Evolutionary conservation across 2,888 invertebrate species (phyloP).

Genomic region (Blera fallax): DNA sequence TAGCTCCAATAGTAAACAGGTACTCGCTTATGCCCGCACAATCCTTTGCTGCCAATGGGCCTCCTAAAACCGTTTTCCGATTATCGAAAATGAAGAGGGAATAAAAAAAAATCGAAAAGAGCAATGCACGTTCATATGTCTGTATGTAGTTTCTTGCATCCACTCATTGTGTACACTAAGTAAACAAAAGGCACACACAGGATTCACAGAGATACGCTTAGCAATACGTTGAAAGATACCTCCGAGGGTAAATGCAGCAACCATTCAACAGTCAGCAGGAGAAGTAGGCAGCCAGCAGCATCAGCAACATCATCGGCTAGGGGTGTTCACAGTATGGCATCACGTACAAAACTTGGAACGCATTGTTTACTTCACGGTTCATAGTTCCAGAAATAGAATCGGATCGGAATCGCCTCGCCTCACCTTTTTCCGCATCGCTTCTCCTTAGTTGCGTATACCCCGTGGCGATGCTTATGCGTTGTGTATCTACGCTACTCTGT

Average conservation of each 20-base stretch:
- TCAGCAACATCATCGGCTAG: conserved; percentile 2
- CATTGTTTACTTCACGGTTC: conserved; percentile 70
- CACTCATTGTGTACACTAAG: conserved; percentile 29
- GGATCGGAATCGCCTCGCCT: conserved; percentile 52
- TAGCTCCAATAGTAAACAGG: conserved; percentile 15
- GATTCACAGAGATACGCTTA: conserved; percentile 22
- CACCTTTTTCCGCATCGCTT: conserved; percentile 67
- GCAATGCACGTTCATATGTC: neutral
- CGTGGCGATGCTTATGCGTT: conserved; percentile 7
- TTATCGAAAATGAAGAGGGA: conserved; percentile 12
- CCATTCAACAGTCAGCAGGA: conserved; percentile 23
- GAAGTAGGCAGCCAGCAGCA: neutral
- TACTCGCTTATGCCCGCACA: neutral
- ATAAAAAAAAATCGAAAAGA: conserved; percentile 1
- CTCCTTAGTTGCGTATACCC: conserved; percentile 30
- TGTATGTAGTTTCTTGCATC: conserved; percentile 33
- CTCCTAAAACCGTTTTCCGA: conserved; percentile 32
- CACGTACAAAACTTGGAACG: conserved; percentile 48
- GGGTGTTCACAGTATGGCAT: conserved; percentile 18
- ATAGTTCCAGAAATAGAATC: conserved; percentile 67
- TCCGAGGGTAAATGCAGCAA: conserved; percentile 49
- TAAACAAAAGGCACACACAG: conserved; percentile 51
- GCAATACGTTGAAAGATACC: conserved; percentile 57
- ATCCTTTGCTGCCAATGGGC: neutral
- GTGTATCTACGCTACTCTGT: neutral